Evolutionary conservation across 2,888 invertebrate genomes (phyloP), one percentile per base, ranked within the genome.

Genomic region (Gastrophysa polygoni): DNA sequence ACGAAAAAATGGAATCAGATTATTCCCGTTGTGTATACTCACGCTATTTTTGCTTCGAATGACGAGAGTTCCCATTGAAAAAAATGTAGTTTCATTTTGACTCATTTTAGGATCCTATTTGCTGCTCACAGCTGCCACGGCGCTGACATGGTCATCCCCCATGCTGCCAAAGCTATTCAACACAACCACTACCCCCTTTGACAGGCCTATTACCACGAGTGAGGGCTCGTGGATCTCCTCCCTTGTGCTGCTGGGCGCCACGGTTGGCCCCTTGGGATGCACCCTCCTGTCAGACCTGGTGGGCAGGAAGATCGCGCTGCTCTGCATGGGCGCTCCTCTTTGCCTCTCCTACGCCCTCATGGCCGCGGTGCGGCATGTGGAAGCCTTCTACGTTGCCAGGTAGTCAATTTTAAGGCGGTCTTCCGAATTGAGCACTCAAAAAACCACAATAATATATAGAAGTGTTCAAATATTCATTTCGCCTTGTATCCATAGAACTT

Each of bases 301-400:
- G 56, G 91, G 91, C 0, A 83, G 91, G 21, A 91, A 90, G 81
- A 85, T 84, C 83, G 86, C 89, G 0, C 80, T 92, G 5, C 77
- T 91, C 2, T 78, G 86, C 5, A 85, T 89, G n/a, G 82, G 87
- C 0, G 70, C 89, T 0, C 90, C 92, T 0, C 89, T 90, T 57
- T 78, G 89, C 16, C 34, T 88, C 0, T 90, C 92, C 0, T 93
- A 90, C 86, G 76, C 88, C 20, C 79, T 91, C 10, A 84, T 91
- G 52, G 86, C 86, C 0, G 82, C 85, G 0, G 87, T 87, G 0
- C 75, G 73, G 5, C 77, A 76, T 24, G 78, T 87, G 0, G 79
- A 71, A 14, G 81, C 83, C 75, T 80, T 85, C 59, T 88, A 85
- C 80, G 84, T 80, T 5, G 88, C 86, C 56, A 83, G 84, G 59